Base-by-base conservation (phyloP, 2,888 invertebrate genomes). In the Zonitis immaculata region DNA sequence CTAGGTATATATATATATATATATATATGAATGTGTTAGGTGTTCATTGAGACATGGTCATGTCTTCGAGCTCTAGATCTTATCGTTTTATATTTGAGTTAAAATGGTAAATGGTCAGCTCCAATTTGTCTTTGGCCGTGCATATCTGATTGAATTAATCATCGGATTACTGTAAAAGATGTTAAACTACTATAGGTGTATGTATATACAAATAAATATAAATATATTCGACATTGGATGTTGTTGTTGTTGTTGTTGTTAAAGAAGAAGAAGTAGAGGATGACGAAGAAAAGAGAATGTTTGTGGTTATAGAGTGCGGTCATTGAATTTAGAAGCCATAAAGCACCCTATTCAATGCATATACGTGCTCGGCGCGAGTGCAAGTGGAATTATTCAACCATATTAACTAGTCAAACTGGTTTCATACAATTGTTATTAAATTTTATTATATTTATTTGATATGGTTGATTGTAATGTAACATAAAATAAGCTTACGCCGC, bases 291-390 rank as follows among this genome's bases (percentile, higher is more conserved):
- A 18, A 35, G 35, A 35, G 16, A 46, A 46, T 56, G 56, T 56
- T 44, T 56, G 54, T 55, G 52, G 47, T 52, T n/a, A n/a, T n/a
- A 49, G 35, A 35, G 62, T 59, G 60, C 69, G 69, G 70, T 71
- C 68, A 68, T 69, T 70, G 71, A 69, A 68, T 71, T 69, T 67
- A 62, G 66, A 67, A 68, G 64, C 64, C 69, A 70, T 70, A 70
- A 71, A 69, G 69, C 69, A 71, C 70, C 68, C 69, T 64, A 66
- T 68, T 68, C 64, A 68, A 68, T 66, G 63, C 64, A 65, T 22
- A 55, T 68, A 68, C 69, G 70, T 69, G 69, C 62, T 55, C 63
- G 54, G 63, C 66, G 64, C 64, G 57, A 67, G 66, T 65, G 66
- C 66, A 66, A 66, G 66, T 64, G 61, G 62, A 58, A 48, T 56